Base-by-base conservation (phyloP, 2,797 vertebrate genomes). In the Kryptopterus vitreolus region DNA sequence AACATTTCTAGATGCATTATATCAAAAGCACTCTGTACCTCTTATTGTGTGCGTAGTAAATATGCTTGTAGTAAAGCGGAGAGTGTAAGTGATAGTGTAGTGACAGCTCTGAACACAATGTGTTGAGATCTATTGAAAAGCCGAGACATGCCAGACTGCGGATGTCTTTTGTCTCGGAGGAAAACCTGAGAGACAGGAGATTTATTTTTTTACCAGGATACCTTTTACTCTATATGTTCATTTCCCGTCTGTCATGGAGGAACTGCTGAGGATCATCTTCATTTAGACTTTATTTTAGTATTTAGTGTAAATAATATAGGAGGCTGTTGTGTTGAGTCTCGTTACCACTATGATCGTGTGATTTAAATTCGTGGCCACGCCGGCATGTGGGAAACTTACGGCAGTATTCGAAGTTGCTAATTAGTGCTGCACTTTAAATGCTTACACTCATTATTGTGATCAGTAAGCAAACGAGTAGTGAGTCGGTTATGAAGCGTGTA, bases 311-410 rank as follows among this genome's bases (percentile, higher is more conserved):
- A 81, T 77, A 81, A 50, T 31, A 52, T 13, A 24, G 79, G 68
- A 84, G 48, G 69, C 86, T 80, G 81, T 77, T 75, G 26, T 80
- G 81, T 77, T 75, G 26, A 74, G 69, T 81, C 70, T 73, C 52
- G 57, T 65, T 70, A 50, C 33, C n/a, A n/a, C n/a, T n/a, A n/a
- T n/a, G n/a, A n/a, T n/a, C 10, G 8, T 62, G 29, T 35, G 26
- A 29, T n/a, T 6, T n/a, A 24, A 24, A 31, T 29, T 13, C 58
- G 6, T 26, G 43, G 16, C 50, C 15, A 11, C 4, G 16, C 46
- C n/a, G 9, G 6, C 12, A 29, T 13, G 31, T 22, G 15, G 24
- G 50, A 50, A 50, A 0, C 20, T 20, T n/a, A 43, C 8, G n/a
- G 26, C 38, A 68, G n/a, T 70, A 46, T 52, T 29, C n/a, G 2